These are phyloP conservation scores for Anabas testudineus DNA, from an alignment of 2,797 vertebrate genomes.

Conservation along the genomic window DNA sequence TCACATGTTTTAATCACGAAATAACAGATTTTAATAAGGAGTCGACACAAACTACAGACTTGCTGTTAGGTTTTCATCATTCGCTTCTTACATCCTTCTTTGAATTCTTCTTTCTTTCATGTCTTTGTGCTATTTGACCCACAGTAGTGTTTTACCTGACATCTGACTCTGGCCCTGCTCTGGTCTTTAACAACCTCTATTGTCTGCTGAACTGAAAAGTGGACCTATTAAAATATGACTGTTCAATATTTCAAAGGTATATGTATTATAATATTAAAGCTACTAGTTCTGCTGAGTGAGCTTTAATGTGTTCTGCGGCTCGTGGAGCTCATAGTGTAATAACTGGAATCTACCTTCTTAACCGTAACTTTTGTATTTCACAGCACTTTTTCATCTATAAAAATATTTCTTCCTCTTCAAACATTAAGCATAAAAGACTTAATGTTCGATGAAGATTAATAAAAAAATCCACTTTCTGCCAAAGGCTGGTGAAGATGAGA, in stretches of 20 bases:
- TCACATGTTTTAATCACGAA: no score
- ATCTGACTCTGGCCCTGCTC: neutral
- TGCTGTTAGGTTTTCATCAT: no score
- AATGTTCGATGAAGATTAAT: neutral
- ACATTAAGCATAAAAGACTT: neutral
- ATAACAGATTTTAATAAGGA: no score
- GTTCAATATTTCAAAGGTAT: constrained; percentile 60
- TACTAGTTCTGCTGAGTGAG: constrained; percentile 43
- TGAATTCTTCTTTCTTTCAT: no score
- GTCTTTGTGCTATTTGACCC: no score
- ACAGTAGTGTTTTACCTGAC: neutral
- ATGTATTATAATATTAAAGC: constrained; percentile 32
- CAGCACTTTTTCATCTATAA: constrained; percentile 3
- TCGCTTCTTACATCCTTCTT: no score
- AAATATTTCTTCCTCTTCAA: neutral
- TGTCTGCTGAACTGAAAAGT: constrained; percentile 28
- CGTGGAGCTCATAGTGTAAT: neutral
- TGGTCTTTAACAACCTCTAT: constrained; percentile 20
- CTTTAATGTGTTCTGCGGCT: constrained; percentile 39
- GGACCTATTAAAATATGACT: constrained; percentile 32
- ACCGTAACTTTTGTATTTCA: neutral
- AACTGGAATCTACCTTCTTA: constrained; percentile 16
- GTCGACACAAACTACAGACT: no score
- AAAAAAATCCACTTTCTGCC: neutral
- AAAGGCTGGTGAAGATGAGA: neutral